phyloP scores from a whole-genome alignment of 2,113 vertebrate genomes.

The Apistogramma diplotaenia region DNA sequence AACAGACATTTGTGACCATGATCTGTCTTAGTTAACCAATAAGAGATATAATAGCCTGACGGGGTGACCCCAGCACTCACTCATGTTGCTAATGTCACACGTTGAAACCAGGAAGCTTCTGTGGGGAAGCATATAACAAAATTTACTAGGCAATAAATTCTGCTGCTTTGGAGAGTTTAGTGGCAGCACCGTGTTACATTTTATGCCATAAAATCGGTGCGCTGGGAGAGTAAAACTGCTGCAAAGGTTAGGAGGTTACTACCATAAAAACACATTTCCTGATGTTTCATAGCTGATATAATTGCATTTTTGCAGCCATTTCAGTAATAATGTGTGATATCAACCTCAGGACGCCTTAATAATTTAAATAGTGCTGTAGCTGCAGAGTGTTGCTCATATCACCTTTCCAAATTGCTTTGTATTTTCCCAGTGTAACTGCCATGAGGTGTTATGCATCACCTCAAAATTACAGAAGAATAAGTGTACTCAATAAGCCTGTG shows the following conservation, averaged over 20 bases:
- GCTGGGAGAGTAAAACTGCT: constrained; percentile 5
- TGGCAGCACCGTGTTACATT: constrained; percentile 48
- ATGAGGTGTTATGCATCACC: constrained; percentile 35
- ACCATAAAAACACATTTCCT: constrained; percentile 22
- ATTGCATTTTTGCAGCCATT: constrained; percentile 26
- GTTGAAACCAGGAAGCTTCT: constrained; percentile 58
- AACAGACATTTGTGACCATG: constrained; percentile 36
- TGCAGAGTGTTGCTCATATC: constrained; percentile 22
- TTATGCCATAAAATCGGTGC: constrained; percentile 32
- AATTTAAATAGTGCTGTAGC: constrained; percentile 36
- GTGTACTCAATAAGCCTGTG: constrained; percentile 1
- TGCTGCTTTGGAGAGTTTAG: constrained; percentile 21
- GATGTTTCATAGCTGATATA: constrained; percentile 17
- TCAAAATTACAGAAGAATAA: constrained; percentile 23
- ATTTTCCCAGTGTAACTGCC: constrained; percentile 20
- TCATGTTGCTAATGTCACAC: constrained; percentile 58
- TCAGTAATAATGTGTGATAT: constrained; percentile 24
- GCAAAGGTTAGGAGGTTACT: neutral
- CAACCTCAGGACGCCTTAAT: constrained; percentile 32
- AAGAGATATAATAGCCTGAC: constrained; percentile 53
- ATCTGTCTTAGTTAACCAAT: constrained; percentile 69
- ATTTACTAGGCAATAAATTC: constrained; percentile 57
- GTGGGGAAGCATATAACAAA: constrained; percentile 29
- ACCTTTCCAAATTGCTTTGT: constrained; percentile 37
- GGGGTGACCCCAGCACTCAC: constrained; percentile 52